A percentile compares a stretch with the other conserved stretches of the same genome.
Conservation (phyloP, 2,888 invertebrate species). For the Drepanosiphum platanoidis region DNA sequence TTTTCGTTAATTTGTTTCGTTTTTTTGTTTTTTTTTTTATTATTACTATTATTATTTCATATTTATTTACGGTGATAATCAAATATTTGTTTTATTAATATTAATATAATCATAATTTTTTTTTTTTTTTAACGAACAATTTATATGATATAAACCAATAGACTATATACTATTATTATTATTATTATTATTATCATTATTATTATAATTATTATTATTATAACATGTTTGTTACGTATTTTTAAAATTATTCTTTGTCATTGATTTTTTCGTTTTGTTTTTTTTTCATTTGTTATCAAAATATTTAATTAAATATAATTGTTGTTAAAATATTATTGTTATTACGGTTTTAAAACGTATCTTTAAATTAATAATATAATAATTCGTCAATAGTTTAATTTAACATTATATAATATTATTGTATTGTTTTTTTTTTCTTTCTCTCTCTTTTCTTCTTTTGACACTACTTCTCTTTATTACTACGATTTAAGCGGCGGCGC, state of each 20-base stretch:
- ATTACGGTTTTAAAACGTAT: slow-evolving; percentile 54
- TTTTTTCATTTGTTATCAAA: slow-evolving; percentile 61
- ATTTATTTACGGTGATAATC: slow-evolving; percentile 41
- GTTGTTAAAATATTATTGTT: slow-evolving; percentile 61
- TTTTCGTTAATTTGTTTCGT: slow-evolving; percentile 27
- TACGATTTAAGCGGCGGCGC: neutral
- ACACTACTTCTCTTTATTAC: no score
- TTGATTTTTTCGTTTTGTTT: slow-evolving; percentile 52
- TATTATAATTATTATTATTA: slow-evolving; percentile 37
- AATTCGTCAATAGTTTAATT: slow-evolving; percentile 61
- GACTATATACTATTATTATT: slow-evolving; percentile 46
- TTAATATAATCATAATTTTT: neutral
- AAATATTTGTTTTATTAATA: slow-evolving; percentile 35
- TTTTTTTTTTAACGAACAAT: slow-evolving; percentile 55
- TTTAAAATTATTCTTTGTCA: slow-evolving; percentile 58
- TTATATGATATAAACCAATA: slow-evolving; percentile 43
- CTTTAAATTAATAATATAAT: slow-evolving; percentile 60
- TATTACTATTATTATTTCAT: slow-evolving; percentile 39
- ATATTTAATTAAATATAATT: slow-evolving; percentile 61
- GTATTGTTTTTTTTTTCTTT: slow-evolving; percentile 18
- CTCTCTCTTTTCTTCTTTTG: slow-evolving; percentile 6
- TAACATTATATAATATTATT: slow-evolving; percentile 27
- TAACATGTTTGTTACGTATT: slow-evolving; percentile 60
- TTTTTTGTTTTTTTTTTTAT: slow-evolving; percentile 29
- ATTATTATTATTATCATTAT: slow-evolving; percentile 39